Evolutionary conservation across 2,888 invertebrate genomes (phyloP).

Genomic region (Alsophila aescularia): DNA sequence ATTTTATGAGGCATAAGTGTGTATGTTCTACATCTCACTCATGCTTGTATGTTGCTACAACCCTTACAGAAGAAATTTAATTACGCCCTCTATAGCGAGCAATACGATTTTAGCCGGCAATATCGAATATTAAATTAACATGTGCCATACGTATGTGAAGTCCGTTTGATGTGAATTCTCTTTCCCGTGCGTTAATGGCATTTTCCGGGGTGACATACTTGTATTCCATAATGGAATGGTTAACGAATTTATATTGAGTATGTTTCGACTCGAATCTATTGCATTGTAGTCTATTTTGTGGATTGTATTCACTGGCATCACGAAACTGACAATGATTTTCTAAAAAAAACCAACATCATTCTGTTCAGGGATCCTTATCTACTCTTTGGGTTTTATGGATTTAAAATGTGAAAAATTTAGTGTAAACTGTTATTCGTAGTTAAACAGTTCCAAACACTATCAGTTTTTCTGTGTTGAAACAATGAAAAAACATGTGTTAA

Average conservation of each 20-base stretch:
- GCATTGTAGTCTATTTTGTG: neutral
- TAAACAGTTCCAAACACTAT: too few relatives aligned
- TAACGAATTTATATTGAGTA: conserved; percentile 22
- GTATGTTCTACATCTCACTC: too few relatives aligned
- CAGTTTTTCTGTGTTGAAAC: too few relatives aligned
- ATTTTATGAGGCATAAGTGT: too few relatives aligned
- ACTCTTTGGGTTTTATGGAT: too few relatives aligned
- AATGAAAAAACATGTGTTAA: neutral
- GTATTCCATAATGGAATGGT: conserved; percentile 41
- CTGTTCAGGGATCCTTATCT: too few relatives aligned
- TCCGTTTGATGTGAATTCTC: conserved; percentile 77
- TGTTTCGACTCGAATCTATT: conserved; percentile 1
- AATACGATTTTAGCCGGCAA: conserved; percentile 74
- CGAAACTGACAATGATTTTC: too few relatives aligned
- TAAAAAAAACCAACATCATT: too few relatives aligned
- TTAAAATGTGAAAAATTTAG: too few relatives aligned
- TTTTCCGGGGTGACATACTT: conserved; percentile 69
- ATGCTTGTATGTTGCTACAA: conserved; percentile 25
- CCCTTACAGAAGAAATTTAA: conserved; percentile 71
- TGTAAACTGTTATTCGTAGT: too few relatives aligned
- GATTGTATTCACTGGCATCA: too few relatives aligned
- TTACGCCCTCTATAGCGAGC: conserved; percentile 63
- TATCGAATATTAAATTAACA: conserved; percentile 78
- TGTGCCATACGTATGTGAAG: conserved; percentile 70
- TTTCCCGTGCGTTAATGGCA: conserved; percentile 73